Percentiles rank a stretch among this genome's conserved stretches.
phyloP scores from a whole-genome alignment of 1,140 invertebrate genomes.

The Drosophila ohnishii region DNA sequence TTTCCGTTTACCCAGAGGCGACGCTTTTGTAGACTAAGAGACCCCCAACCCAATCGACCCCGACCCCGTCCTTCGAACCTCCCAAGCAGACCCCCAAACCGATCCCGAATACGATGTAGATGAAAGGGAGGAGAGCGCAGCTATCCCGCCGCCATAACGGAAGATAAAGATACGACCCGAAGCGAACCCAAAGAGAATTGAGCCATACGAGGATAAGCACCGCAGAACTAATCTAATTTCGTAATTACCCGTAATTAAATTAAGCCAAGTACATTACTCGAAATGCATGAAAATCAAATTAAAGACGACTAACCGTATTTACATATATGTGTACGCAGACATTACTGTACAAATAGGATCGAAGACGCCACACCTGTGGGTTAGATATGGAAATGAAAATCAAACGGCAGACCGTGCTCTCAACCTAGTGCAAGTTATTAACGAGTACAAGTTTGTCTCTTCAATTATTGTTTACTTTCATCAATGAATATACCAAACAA shows the following conservation, averaged over 20 bases:
- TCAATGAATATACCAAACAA: constrained; percentile 39
- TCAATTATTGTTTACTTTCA: constrained; percentile 43
- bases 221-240: constrained; percentile 47
- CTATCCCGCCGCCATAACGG: constrained; percentile 67
- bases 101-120: constrained; percentile 27
- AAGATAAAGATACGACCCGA: constrained; percentile 42
- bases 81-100: constrained; percentile 18
- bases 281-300: constrained; percentile 61
- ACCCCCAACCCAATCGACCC: constrained; percentile 21
- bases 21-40: constrained; percentile 68
- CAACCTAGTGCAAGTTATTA: constrained; percentile 58
- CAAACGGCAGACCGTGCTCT: constrained; percentile 58
- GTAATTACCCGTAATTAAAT: constrained; percentile 39
- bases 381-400: constrained; percentile 48
- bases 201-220: constrained; percentile 70
- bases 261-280: constrained; percentile 53
- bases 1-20: constrained; percentile 66
- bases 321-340: constrained; percentile 40
- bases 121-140: constrained; percentile 39
- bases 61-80: constrained; percentile 21
- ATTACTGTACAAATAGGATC: constrained; percentile 66
- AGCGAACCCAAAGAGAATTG: constrained; percentile 59
- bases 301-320: constrained; percentile 34
- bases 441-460: constrained; percentile 53
- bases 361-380: constrained; percentile 3